Evolutionary conservation across 2,113 vertebrate genomes (phyloP).

Genomic region (Myotis brandtii): DNA sequence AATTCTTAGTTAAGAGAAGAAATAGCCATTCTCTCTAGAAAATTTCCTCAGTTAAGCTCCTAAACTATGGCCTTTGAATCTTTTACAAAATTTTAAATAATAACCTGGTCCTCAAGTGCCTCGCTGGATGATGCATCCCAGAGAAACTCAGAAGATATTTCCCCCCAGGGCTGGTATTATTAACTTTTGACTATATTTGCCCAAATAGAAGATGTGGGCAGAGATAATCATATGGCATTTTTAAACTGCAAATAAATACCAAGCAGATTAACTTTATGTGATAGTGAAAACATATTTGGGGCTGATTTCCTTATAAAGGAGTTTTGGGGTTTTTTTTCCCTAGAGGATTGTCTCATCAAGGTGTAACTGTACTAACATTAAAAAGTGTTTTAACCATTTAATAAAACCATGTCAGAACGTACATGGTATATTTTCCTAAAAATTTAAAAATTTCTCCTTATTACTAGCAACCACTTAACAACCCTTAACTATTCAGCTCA

Average conservation of each 20-base stretch:
- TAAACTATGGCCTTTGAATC: background rate
- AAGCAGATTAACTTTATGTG: background rate
- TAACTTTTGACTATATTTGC: conserved; percentile 17
- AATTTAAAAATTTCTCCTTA: conserved; percentile 75
- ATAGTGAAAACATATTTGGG: background rate
- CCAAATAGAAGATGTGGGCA: background rate
- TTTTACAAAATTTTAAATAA: background rate
- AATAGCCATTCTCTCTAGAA: background rate
- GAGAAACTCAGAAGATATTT: conserved; percentile 13
- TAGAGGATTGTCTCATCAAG: conserved; percentile 23
- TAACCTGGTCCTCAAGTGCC: background rate
- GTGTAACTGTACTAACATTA: background rate
- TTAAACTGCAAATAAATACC: background rate
- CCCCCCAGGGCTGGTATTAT: background rate
- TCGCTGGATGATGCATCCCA: background rate
- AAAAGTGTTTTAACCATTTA: conserved; percentile 6
- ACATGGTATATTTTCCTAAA: conserved; percentile 38
- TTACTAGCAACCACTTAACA: conserved; percentile 78
- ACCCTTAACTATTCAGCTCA: conserved; percentile 70
- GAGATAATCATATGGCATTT: background rate
- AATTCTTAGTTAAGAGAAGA: background rate
- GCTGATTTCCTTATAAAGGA: conserved; percentile 35
- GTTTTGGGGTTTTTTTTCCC: background rate
- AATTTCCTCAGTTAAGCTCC: background rate
- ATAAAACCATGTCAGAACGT: conserved; percentile 36